Evolutionary conservation across 1,140 invertebrate genomes (phyloP).

Genomic region (Cydia pomonella): DNA sequence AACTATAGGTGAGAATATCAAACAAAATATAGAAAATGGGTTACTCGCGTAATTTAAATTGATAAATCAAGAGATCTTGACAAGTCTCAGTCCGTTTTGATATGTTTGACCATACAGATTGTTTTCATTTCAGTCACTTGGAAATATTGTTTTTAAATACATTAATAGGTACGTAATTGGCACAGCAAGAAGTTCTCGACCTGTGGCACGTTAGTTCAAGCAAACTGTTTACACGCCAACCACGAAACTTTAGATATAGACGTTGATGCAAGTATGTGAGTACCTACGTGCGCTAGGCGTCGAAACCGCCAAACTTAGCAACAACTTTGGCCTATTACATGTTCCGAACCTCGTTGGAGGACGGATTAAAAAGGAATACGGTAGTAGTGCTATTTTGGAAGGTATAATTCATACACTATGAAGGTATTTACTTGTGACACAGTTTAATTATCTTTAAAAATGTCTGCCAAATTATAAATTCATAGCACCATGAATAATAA

Average conservation of each 20-base stretch:
- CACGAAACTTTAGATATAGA: background rate
- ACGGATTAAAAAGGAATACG: background rate
- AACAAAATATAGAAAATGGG: no score
- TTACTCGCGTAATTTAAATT: no score
- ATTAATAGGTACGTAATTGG: background rate
- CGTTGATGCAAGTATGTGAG: background rate
- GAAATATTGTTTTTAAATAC: background rate
- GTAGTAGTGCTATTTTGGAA: background rate
- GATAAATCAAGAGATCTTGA: no score
- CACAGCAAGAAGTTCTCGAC: background rate
- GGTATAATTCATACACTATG: no score
- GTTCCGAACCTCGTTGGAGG: background rate
- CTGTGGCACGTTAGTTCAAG: background rate
- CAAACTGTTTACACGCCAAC: background rate
- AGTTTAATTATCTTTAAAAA: no score
- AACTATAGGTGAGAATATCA: no score
- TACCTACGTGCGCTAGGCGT: background rate
- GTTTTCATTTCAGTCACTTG: background rate
- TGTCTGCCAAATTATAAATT: no score
- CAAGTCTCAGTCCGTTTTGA: no score
- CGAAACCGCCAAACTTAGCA: background rate
- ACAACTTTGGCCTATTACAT: constrained; percentile 7
- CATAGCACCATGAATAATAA: no score
- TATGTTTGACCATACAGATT: background rate
- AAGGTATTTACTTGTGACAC: no score